Evolutionary conservation across 2,888 invertebrate genomes (phyloP).

Genomic region (Synergus laeviventris): DNA sequence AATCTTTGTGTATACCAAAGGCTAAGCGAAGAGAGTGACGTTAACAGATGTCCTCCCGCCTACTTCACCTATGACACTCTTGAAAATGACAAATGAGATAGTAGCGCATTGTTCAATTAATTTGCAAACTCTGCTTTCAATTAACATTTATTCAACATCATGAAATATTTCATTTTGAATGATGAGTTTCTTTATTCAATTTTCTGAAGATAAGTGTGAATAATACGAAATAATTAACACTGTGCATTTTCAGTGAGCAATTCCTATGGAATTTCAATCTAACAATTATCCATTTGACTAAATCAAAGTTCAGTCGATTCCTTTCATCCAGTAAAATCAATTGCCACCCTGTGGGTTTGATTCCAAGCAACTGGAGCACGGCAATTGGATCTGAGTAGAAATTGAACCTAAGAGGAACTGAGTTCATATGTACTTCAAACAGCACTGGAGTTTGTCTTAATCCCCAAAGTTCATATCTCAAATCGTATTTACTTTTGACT

Average conservation of each 20-base stretch:
- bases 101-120: slow-evolving; percentile 8
- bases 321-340: slow-evolving; percentile 29
- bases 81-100: slow-evolving; percentile 12
- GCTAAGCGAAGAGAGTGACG: slow-evolving; percentile 22
- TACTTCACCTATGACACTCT: slow-evolving; percentile 12
- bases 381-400: slow-evolving; percentile 35
- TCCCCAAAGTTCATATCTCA: slow-evolving; percentile 6
- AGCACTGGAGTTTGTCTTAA: slow-evolving; percentile 11
- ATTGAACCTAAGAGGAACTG: slow-evolving; percentile 11
- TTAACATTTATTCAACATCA: neutral
- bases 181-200: too few species aligned
- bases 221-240: too few species aligned
- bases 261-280: neutral
- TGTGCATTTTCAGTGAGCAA: neutral
- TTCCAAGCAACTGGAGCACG: slow-evolving; percentile 35
- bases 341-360: slow-evolving; percentile 20
- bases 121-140: neutral
- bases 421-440: slow-evolving; percentile 8
- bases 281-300: slow-evolving; percentile 13
- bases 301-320: slow-evolving; percentile 18
- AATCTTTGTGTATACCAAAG: slow-evolving; percentile 8
- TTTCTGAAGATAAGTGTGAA: too few species aligned
- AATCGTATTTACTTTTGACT: neutral
- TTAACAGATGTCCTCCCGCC: slow-evolving; percentile 28
- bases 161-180: too few species aligned